phyloP scores from a whole-genome alignment of 2,113 vertebrate species.

The Microcebus tavaratra region DNA sequence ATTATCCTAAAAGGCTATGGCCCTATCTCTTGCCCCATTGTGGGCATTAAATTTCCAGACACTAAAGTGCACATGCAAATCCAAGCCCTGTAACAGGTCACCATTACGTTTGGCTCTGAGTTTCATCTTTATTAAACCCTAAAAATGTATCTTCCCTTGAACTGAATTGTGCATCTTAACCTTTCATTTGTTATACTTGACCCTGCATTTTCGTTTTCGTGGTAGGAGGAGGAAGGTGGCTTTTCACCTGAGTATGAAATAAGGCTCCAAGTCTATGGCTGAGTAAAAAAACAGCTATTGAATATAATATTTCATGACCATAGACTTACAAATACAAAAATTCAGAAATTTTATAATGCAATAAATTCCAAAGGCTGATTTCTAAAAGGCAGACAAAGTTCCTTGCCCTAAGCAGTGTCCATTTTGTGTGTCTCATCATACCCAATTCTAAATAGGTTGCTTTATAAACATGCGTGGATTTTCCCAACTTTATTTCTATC shows the following conservation, averaged over 20 bases:
- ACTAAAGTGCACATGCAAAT: accelerated
- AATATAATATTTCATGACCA: not conserved
- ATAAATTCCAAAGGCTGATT: not conserved
- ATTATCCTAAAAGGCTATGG: not conserved
- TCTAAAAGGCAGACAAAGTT: not conserved
- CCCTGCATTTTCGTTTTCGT: not conserved
- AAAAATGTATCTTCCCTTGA: not conserved
- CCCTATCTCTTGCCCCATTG: accelerated
- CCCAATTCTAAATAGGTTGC: accelerated
- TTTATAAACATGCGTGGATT: accelerated
- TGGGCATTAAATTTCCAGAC: not conserved
- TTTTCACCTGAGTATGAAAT: not conserved
- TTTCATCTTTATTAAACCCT: not conserved
- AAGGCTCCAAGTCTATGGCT: not conserved
- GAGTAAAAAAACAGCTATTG: not conserved
- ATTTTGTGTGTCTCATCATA: not conserved
- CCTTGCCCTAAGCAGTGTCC: not conserved
- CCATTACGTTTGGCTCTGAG: not conserved
- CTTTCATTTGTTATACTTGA: not conserved
- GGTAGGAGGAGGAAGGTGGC: not conserved
- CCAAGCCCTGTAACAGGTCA: accelerated
- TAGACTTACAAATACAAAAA: not conserved
- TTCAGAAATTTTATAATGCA: not conserved
- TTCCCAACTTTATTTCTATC: not conserved
- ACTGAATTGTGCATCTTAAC: not conserved